Conservation (phyloP, 2,888 invertebrate species). For the Sceliomorpha sp. region DNA sequence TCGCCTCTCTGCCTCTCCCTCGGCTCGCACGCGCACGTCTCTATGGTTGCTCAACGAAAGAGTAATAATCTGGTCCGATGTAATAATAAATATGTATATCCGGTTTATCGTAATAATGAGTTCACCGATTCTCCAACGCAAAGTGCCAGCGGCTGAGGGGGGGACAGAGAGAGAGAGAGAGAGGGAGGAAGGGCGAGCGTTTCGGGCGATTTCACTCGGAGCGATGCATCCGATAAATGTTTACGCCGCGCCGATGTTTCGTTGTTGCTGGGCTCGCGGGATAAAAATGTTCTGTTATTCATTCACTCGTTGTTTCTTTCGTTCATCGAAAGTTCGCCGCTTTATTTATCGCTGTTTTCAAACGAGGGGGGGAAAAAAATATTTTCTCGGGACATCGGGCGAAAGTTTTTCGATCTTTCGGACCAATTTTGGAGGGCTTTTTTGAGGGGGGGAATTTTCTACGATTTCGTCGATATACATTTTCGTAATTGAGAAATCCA, state of each 20-base stretch:
- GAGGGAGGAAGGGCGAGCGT: slow-evolving; percentile 40
- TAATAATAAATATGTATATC: slow-evolving; percentile 69
- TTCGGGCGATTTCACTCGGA: slow-evolving; percentile 42
- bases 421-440: no score
- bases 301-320: slow-evolving; percentile 2
- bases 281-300: slow-evolving; percentile 7
- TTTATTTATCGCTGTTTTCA: no score
- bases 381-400: background rate
- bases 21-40: slow-evolving; percentile 34
- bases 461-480: no score
- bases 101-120: slow-evolving; percentile 74
- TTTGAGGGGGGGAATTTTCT: no score
- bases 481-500: slow-evolving; percentile 33
- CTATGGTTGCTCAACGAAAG: slow-evolving; percentile 59
- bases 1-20: slow-evolving; percentile 3
- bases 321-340: no score
- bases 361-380: background rate
- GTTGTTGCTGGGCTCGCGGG: slow-evolving; percentile 13
- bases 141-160: no score
- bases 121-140: slow-evolving; percentile 67
- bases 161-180: no score
- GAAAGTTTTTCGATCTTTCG: background rate
- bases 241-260: slow-evolving; percentile 25
- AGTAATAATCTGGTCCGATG: slow-evolving; percentile 68
- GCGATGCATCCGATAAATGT: slow-evolving; percentile 44